Percentiles rank a stretch among this genome's conserved stretches.
Conservation (phyloP, 2,113 vertebrate species). For the pig (Sus scrofa) region T2T-Sscrofa CM000824.6:209938001-209938500, state of each 20-base stretch:
- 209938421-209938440: neutral
- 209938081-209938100: neutral
- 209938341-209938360: neutral
- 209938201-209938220: constrained; percentile 29
- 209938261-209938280: constrained; percentile 45
- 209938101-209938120: neutral
- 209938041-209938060: neutral
- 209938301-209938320: constrained; percentile 9
- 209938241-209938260: neutral
- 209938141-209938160: neutral
- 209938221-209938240: neutral
- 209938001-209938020: neutral
- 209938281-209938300: constrained; percentile 60
- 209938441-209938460: neutral
- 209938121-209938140: neutral
- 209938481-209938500: neutral
- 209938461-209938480: neutral
- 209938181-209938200: neutral
- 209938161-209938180: neutral
- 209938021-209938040: neutral
- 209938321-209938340: constrained; percentile 68
- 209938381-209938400: neutral
- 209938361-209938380: neutral
- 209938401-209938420: neutral
- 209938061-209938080: neutral